Evolutionary conservation across 2,888 invertebrate species (phyloP).

Genomic region (Parascotia fuliginaria): DNA sequence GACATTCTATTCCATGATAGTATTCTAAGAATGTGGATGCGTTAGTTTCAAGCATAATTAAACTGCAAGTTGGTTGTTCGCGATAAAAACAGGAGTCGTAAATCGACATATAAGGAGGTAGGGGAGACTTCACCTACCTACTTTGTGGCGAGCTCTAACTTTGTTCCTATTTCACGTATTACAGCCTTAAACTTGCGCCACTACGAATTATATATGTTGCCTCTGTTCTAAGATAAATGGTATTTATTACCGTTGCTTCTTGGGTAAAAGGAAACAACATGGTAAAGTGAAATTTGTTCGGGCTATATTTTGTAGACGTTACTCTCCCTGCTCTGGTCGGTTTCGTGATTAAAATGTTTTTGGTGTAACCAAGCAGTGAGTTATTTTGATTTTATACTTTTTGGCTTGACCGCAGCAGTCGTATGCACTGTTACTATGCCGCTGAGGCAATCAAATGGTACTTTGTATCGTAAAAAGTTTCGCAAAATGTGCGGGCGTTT

Average conservation of each 20-base stretch:
- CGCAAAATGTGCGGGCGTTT: too few relatives aligned
- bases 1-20: neutral
- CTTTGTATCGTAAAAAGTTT: too few relatives aligned
- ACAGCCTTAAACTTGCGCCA: slow-evolving; percentile 43
- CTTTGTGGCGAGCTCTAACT: slow-evolving; percentile 49
- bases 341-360: neutral
- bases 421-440: too few relatives aligned
- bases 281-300: neutral
- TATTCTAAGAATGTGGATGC: slow-evolving; percentile 2
- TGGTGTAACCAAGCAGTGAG: too few relatives aligned
- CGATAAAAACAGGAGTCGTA: slow-evolving; percentile 49
- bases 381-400: too few relatives aligned
- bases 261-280: slow-evolving; percentile 7
- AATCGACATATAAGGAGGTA: slow-evolving; percentile 44
- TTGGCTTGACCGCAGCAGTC: too few relatives aligned
- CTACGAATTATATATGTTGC: slow-evolving; percentile 41
- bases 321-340: too few relatives aligned
- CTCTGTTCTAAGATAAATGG: slow-evolving; percentile 29
- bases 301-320: neutral
- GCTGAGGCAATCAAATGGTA: too few relatives aligned
- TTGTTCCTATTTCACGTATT: slow-evolving; percentile 54
- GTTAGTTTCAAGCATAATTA: slow-evolving; percentile 25
- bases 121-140: slow-evolving; percentile 40
- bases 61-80: slow-evolving; percentile 46
- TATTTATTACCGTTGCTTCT: slow-evolving; percentile 22